A percentile compares a stretch with the other conserved stretches of the same genome.
Conservation (phyloP, 2,797 vertebrate genomes). For the Paramormyrops hopkinsi region DNA sequence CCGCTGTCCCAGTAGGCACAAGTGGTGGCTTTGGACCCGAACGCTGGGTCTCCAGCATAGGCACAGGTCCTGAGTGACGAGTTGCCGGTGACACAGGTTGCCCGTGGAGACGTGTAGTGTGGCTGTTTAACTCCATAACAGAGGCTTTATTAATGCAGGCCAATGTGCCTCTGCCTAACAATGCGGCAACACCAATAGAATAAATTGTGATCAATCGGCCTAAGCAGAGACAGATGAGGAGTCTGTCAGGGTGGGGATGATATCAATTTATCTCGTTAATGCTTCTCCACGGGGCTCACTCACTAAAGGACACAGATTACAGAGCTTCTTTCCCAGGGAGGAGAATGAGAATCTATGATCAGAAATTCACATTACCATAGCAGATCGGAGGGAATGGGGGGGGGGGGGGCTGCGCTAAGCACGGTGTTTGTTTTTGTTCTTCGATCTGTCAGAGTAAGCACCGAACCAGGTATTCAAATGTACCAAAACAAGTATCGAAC, state of each 20-base stretch:
- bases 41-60: constrained; percentile 41
- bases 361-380: constrained; percentile 57
- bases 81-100: constrained; percentile 40
- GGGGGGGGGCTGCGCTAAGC: constrained; percentile 29
- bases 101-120: constrained; percentile 57
- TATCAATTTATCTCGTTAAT: constrained; percentile 81
- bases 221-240: constrained; percentile 72
- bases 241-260: constrained; percentile 70
- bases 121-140: constrained; percentile 69
- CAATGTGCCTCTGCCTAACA: constrained; percentile 68
- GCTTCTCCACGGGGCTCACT: constrained; percentile 73
- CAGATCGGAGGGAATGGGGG: constrained; percentile 46
- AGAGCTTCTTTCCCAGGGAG: constrained; percentile 61
- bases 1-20: constrained; percentile 23
- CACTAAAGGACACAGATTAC: constrained; percentile 74
- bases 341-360: constrained; percentile 51
- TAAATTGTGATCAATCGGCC: constrained; percentile 77
- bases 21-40: constrained; percentile 41
- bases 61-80: constrained; percentile 17
- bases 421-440: neutral
- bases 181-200: constrained; percentile 76
- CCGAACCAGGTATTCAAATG: neutral
- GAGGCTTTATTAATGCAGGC: constrained; percentile 68
- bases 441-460: neutral
- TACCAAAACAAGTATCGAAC: neutral